These are phyloP conservation scores for Nesoenas mayeri DNA, from an alignment of 2,113 vertebrate species.

Conservation along the genomic window DNA sequence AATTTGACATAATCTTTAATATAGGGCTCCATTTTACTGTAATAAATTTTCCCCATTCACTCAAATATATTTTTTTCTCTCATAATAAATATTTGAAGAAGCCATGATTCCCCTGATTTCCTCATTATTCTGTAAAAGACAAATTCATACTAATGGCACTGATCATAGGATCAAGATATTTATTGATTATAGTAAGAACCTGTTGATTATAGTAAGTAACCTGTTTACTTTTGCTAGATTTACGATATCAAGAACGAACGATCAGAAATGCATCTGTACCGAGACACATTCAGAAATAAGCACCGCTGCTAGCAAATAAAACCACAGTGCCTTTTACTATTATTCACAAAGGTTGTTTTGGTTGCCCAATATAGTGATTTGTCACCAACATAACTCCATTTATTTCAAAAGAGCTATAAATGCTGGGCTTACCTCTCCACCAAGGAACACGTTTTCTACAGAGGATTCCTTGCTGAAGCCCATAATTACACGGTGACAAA, in stretches of 20 bases:
- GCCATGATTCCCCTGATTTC: background rate
- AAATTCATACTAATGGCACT: background rate
- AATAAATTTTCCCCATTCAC: background rate
- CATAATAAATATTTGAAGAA: background rate
- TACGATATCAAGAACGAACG: background rate
- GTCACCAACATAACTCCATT: background rate
- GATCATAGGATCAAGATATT: background rate
- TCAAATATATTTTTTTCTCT: background rate
- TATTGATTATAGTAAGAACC: background rate
- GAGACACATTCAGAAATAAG: background rate
- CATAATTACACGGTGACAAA: rapidly evolving
- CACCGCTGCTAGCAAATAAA: background rate
- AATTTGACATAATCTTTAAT: background rate
- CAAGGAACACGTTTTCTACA: background rate
- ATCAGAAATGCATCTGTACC: background rate
- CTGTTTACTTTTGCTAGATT: background rate
- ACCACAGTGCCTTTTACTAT: background rate
- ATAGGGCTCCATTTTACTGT: background rate
- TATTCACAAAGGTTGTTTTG: background rate
- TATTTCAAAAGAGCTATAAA: background rate
- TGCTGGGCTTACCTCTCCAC: background rate
- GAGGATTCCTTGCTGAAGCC: background rate
- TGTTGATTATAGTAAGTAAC: background rate
- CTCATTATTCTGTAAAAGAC: background rate
- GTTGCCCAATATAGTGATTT: background rate